Base-by-base conservation (phyloP, 2,888 invertebrate genomes). In the Pecten maximus region DNA sequence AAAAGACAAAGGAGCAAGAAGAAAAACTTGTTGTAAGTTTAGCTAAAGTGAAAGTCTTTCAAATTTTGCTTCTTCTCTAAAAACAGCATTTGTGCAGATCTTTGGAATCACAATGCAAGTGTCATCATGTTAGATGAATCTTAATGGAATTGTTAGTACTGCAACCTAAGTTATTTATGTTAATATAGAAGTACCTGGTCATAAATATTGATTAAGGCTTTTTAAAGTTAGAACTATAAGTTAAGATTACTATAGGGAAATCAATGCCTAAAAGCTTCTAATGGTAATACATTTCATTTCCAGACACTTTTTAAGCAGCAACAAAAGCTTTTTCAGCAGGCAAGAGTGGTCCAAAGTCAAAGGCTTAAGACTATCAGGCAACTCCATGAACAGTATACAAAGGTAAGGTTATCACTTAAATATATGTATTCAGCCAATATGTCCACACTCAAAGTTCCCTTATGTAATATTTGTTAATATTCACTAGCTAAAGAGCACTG, bases 271-370 rank as follows among this genome's bases (percentile, higher is more conserved):
- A n/a, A n/a, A n/a, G n/a, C n/a, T n/a, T n/a, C n/a, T n/a, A n/a
- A n/a, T n/a, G n/a, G n/a, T n/a, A n/a, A 54, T 54, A 54, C n/a
- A 19, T 88, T 92, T 48, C 91, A 88, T 91, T 91, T 92, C 12
- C 93, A 96, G 96, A 92, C 93, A 54, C 92, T 96, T 44, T 96
- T 96, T 90, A 95, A 95, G 60, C 96, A 96, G 89, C 96, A 96
- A 89, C 96, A 96, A 93, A 96, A 96, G 91, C 91, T 96, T 44
- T 96, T 96, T 92, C 96, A 96, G 90, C 96, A 96, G 92, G 94
- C 95, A 0, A 92, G 96, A 90, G 94, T 96, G 87, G 95, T 96
- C n/a, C 96, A 96, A 90, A 94, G 95, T 89, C 96, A 96, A 90
- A 94, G 96, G 88, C 92, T 96, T 89, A 96, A 95, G 92, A 96